Conservation (phyloP, 2,113 vertebrate species). For the Etia nguti region DNA sequence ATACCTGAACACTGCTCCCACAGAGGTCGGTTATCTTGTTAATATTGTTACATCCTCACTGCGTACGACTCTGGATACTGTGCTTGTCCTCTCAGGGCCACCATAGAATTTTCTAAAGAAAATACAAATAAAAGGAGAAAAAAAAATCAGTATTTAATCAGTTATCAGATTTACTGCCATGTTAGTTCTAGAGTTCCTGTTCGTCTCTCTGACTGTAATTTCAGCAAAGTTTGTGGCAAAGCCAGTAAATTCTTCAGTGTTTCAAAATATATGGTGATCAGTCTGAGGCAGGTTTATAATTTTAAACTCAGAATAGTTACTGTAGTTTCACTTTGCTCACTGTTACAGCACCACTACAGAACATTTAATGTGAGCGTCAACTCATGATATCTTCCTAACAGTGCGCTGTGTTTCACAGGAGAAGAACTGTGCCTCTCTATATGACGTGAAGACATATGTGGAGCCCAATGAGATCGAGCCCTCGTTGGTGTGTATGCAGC, state of each 20-base stretch:
- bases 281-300: neutral
- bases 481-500: conserved; percentile 72
- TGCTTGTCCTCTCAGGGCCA: neutral
- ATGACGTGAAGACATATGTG: conserved; percentile 87
- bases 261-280: neutral
- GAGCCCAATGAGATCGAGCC: conserved; percentile 89
- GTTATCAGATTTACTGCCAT: neutral
- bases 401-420: conserved; percentile 68
- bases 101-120: neutral
- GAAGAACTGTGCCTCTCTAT: conserved; percentile 81
- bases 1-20: too few relatives aligned
- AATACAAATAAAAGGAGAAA: neutral
- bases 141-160: neutral
- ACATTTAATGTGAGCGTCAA: neutral
- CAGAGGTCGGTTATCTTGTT: too few relatives aligned
- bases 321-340: neutral
- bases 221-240: neutral
- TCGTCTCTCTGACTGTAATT: neutral
- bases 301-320: neutral
- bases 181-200: neutral
- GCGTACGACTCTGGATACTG: neutral
- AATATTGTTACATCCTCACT: neutral
- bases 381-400: neutral
- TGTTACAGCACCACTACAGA: neutral
- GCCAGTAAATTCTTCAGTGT: neutral